Evolutionary conservation across 2,797 vertebrate genomes (phyloP).

Genomic region (Acipenser oxyrinchus): DNA sequence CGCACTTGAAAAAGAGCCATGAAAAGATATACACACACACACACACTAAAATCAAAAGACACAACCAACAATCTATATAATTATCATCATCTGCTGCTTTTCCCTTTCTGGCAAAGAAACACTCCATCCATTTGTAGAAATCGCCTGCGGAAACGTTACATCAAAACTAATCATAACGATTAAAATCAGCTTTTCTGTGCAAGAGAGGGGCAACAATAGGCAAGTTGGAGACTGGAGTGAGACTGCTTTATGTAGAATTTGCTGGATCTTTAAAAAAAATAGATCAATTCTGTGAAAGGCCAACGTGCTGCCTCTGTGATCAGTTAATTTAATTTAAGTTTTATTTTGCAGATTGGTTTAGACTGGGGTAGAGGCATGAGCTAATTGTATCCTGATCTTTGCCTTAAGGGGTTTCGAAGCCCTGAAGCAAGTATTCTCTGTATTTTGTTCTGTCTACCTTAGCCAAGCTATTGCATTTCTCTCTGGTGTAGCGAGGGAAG

Average conservation of each 20-base stretch:
- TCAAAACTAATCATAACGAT: conserved; percentile 99
- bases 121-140: conserved; percentile 98
- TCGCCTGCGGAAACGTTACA: conserved; percentile 90
- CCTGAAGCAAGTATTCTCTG: conserved; percentile 96
- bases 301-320: conserved; percentile 67
- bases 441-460: conserved; percentile 98
- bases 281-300: conserved; percentile 62
- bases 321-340: conserved; percentile 79
- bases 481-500: conserved; percentile 85
- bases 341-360: conserved; percentile 86
- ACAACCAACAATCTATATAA: conserved; percentile 94
- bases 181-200: conserved; percentile 98
- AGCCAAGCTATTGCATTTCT: conserved; percentile 98
- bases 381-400: conserved; percentile 99
- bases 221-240: conserved; percentile 84
- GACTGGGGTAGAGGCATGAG: conserved; percentile 94
- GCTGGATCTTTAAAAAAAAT: conserved; percentile 52
- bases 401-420: conserved; percentile 97
- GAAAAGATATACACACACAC: conserved; percentile 37
- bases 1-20: conserved; percentile 48
- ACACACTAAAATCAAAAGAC: conserved; percentile 57
- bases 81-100: conserved; percentile 97
- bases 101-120: conserved; percentile 96
- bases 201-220: conserved; percentile 83
- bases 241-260: conserved; percentile 56